Evolutionary conservation across 2,797 vertebrate genomes (phyloP).

Genomic region (Catamblyrhynchus diadema): DNA sequence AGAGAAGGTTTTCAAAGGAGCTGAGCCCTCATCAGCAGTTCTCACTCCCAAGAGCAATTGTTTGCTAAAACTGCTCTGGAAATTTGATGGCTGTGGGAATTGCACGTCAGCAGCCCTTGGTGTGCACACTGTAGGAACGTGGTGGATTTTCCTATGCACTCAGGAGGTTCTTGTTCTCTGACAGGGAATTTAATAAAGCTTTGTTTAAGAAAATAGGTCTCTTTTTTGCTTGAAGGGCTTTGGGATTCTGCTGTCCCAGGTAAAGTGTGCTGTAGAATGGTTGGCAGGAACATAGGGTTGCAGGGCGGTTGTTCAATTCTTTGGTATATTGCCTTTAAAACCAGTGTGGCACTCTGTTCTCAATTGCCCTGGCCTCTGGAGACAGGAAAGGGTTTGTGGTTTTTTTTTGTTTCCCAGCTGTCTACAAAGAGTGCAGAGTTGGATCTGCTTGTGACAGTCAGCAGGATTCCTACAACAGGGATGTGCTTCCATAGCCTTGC

Average conservation of each 20-base stretch:
- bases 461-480: background rate
- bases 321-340: background rate
- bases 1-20: background rate
- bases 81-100: fast-evolving
- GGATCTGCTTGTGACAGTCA: background rate
- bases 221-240: background rate
- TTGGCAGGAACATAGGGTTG: background rate
- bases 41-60: background rate
- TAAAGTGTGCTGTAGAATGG: background rate
- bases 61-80: background rate
- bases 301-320: background rate
- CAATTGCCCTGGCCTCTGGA: background rate
- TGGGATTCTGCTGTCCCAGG: background rate
- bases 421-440: background rate
- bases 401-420: background rate
- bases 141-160: background rate
- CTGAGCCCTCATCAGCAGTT: background rate
- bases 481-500: background rate
- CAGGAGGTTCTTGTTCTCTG: background rate
- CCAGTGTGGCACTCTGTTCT: background rate
- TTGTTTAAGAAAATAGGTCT: background rate
- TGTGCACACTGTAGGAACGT: background rate
- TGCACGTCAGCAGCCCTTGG: background rate
- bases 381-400: background rate
- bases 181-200: background rate